Evolutionary conservation across 2,888 invertebrate genomes (phyloP).

Genomic region (Drosophila subsilvestris): DNA sequence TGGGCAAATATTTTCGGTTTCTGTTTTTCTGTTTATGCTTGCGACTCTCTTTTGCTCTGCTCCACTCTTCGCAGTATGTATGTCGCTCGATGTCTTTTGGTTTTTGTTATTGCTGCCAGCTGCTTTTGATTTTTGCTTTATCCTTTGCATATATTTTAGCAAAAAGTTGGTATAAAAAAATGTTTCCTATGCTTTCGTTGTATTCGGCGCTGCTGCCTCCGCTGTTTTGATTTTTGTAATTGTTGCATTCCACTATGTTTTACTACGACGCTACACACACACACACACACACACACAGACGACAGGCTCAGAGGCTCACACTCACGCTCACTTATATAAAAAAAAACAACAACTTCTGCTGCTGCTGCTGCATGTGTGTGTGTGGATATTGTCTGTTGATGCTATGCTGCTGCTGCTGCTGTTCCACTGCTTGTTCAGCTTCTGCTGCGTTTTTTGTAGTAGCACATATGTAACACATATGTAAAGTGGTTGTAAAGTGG

Average conservation of each 20-base stretch:
- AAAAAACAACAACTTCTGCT: slow-evolving; percentile 15
- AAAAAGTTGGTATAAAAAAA: slow-evolving; percentile 48
- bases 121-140: slow-evolving; percentile 43
- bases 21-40: slow-evolving; percentile 35
- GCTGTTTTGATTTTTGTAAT: slow-evolving; percentile 22
- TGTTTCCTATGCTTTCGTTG: slow-evolving; percentile 44
- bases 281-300: slow-evolving; percentile 32
- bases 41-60: not conserved
- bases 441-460: not conserved
- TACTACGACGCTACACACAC: slow-evolving; percentile 36
- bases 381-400: slow-evolving; percentile 6
- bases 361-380: slow-evolving; percentile 17
- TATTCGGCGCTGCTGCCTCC: slow-evolving; percentile 7
- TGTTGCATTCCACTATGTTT: slow-evolving; percentile 35
- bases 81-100: not conserved
- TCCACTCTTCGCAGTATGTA: not conserved
- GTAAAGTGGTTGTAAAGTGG: slow-evolving; percentile 27
- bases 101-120: slow-evolving; percentile 46
- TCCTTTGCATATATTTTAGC: slow-evolving; percentile 28
- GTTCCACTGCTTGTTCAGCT: slow-evolving; percentile 4
- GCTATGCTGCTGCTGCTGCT: slow-evolving; percentile 1
- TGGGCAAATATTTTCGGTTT: slow-evolving; percentile 61
- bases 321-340: slow-evolving; percentile 41
- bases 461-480: slow-evolving; percentile 31
- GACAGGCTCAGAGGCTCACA: not conserved